A percentile compares a stretch with the other conserved stretches of the same genome.
These are phyloP conservation scores for Sycobia sp. DNA, from an alignment of 1,140 invertebrate species.

Conservation along the genomic window DNA sequence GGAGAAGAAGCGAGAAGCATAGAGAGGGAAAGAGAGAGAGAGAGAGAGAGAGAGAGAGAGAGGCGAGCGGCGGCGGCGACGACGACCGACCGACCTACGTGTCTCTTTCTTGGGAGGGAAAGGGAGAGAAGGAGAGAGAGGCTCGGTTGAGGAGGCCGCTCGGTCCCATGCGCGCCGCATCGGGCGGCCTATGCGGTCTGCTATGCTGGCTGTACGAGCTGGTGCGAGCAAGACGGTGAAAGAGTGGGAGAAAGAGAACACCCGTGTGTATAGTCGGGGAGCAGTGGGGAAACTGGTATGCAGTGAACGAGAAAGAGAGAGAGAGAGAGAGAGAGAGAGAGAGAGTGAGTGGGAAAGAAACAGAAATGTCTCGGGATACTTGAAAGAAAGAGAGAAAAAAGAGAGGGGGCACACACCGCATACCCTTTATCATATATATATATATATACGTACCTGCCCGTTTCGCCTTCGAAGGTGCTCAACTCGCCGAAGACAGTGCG, in stretches of 20 bases:
- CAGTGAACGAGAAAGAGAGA: no score
- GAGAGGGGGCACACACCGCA: no score
- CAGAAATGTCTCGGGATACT: no score
- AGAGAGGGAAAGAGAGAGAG: background rate
- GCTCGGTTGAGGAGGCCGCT: background rate
- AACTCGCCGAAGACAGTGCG: no score
- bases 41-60: background rate
- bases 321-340: slow-evolving; percentile 36
- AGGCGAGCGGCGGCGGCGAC: background rate
- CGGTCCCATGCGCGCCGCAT: background rate
- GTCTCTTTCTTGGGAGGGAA: background rate
- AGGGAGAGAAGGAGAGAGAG: background rate
- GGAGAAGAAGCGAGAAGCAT: background rate
- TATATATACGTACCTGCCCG: no score
- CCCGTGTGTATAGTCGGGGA: no score
- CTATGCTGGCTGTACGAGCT: no score
- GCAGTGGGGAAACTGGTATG: slow-evolving; percentile 29
- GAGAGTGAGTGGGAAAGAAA: slow-evolving; percentile 41
- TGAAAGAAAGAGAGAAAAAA: no score
- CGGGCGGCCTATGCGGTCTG: no score
- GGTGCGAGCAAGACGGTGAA: no score
- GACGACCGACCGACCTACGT: no score
- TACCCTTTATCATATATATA: no score
- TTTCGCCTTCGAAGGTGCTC: slow-evolving; percentile 55
- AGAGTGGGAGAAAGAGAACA: slow-evolving; percentile 26